Evolutionary conservation across 2,797 vertebrate species (phyloP).

Genomic region (Hipposideros larvatus): DNA sequence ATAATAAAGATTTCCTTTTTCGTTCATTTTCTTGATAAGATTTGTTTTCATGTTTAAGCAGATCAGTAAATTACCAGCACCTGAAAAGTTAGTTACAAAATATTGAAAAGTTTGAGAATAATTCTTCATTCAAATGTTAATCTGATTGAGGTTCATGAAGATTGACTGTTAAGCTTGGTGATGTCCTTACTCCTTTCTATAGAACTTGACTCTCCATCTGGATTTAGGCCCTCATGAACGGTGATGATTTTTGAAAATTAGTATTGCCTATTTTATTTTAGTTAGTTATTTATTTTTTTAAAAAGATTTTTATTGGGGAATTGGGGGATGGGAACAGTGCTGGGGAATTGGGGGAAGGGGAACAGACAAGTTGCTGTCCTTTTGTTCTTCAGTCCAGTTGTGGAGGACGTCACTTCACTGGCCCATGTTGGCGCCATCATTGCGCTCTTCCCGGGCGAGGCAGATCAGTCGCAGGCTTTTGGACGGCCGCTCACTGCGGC

Average conservation of each 20-base stretch:
- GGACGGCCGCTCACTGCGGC: no score
- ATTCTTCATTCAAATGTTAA: conserved; percentile 9
- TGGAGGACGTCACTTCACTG: no score
- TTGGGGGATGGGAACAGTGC: no score
- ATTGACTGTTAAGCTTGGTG: not conserved
- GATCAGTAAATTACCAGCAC: not conserved
- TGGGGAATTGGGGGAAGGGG: no score
- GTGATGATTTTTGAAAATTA: conserved; percentile 7
- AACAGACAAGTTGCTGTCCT: no score
- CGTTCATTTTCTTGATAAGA: not conserved
- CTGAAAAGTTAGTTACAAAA: not conserved
- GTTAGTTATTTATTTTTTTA: no score
- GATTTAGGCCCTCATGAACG: not conserved
- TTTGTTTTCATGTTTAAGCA: conserved; percentile 49
- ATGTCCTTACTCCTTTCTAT: not conserved
- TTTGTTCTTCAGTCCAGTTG: no score
- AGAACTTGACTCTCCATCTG: not conserved
- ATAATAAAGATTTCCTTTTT: not conserved
- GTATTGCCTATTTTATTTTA: not conserved
- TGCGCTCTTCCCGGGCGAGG: no score
- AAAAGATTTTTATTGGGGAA: not conserved
- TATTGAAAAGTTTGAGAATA: not conserved
- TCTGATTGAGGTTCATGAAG: not conserved
- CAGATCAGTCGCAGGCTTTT: no score
- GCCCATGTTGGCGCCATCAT: no score